Conservation (phyloP, 2,888 invertebrate species). For the Chrysolina haemoptera region DNA sequence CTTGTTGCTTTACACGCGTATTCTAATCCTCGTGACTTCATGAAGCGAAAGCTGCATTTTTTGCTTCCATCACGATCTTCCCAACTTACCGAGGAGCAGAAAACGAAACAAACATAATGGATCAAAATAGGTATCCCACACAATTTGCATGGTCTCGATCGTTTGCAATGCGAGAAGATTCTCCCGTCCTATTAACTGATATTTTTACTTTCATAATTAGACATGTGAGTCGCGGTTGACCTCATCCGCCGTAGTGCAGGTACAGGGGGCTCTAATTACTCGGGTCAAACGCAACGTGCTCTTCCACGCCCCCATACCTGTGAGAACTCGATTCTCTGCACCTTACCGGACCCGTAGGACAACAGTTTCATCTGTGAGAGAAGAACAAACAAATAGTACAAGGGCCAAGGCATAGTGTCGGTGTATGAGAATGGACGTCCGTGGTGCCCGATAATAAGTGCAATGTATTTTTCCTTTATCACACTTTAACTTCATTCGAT, state of each 20-base stretch:
- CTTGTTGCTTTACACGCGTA: too few species aligned
- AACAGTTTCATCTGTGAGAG: constrained; percentile 26
- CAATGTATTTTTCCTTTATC: too few species aligned
- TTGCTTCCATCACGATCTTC: too few species aligned
- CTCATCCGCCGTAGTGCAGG: constrained; percentile 49
- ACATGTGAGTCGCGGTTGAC: constrained; percentile 55
- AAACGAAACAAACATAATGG: background rate
- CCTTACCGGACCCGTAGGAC: constrained; percentile 59
- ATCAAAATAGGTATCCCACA: background rate
- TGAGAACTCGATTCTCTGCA: constrained; percentile 61
- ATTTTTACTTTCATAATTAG: constrained; percentile 48
- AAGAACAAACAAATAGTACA: constrained; percentile 25
- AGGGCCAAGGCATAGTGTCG: background rate
- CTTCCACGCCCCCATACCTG: constrained; percentile 63
- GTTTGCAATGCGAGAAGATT: constrained; percentile 11
- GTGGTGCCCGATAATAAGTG: too few species aligned
- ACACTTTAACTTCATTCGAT: too few species aligned
- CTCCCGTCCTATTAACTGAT: constrained; percentile 18
- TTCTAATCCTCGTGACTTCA: too few species aligned
- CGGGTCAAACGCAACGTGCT: constrained; percentile 66
- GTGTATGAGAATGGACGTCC: too few species aligned
- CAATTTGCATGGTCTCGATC: background rate
- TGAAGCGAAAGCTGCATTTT: too few species aligned
- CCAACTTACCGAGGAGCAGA: too few species aligned
- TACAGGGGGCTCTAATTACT: constrained; percentile 65